Evolutionary conservation across 2,888 invertebrate genomes (phyloP).

Genomic region (Tenodera sinensis): DNA sequence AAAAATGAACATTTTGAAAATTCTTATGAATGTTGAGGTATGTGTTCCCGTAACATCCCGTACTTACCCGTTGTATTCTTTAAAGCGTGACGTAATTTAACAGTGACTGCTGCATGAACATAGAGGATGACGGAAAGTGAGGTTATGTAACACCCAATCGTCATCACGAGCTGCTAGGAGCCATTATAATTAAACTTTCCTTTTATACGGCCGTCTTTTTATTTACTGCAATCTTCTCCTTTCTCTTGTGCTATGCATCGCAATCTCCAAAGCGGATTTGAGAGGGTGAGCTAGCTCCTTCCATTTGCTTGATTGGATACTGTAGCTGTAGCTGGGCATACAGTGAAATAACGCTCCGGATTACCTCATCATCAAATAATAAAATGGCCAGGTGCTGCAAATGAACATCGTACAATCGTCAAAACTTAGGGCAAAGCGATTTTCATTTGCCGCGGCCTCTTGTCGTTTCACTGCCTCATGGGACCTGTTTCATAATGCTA

Average conservation of each 20-base stretch:
- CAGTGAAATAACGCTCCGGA: neutral
- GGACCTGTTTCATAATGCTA: too few relatives aligned
- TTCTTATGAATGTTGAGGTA: too few relatives aligned
- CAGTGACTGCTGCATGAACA: too few relatives aligned
- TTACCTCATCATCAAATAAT: neutral
- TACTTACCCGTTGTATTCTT: too few relatives aligned
- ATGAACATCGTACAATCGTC: too few relatives aligned
- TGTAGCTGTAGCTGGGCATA: neutral
- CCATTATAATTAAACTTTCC: neutral
- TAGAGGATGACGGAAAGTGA: neutral
- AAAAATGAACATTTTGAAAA: too few relatives aligned
- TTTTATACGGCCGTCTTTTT: neutral
- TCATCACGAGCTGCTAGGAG: neutral
- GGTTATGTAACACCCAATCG: neutral
- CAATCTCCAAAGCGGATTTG: neutral
- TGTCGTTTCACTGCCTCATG: too few relatives aligned
- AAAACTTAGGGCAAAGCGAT: too few relatives aligned
- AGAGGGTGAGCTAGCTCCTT: neutral
- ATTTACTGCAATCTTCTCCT: neutral
- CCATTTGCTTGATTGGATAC: neutral
- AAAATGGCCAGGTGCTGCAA: too few relatives aligned
- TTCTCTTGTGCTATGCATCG: neutral
- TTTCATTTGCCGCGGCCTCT: too few relatives aligned
- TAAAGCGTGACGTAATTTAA: too few relatives aligned
- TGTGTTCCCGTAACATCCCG: too few relatives aligned